These are phyloP conservation scores for Phyllostomus hastatus DNA, from an alignment of 2,113 vertebrate genomes.

Conservation along the genomic window DNA sequence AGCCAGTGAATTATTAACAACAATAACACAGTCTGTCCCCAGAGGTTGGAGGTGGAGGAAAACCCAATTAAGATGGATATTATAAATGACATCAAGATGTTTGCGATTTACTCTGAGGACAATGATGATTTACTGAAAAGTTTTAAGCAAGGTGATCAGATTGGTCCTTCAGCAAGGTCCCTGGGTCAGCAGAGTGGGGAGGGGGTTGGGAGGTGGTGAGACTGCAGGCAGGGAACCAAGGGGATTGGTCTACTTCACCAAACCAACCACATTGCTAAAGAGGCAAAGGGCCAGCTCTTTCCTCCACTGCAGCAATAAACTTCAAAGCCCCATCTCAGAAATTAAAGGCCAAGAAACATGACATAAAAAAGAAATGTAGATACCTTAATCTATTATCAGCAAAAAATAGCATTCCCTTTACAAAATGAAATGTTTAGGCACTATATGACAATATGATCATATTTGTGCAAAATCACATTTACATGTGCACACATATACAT, in stretches of 20 bases:
- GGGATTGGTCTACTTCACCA: not conserved
- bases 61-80: not conserved
- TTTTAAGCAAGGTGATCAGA: not conserved
- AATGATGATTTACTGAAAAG: not conserved
- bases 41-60: not conserved
- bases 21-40: not conserved
- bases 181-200: not conserved
- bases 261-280: not conserved
- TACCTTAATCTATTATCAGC: not conserved
- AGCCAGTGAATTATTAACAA: not conserved
- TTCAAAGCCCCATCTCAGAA: not conserved
- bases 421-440: not conserved
- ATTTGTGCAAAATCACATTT: not conserved
- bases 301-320: not conserved
- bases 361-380: not conserved
- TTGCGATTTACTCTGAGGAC: not conserved
- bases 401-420: not conserved
- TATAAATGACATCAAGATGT: not conserved
- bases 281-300: not conserved
- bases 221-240: not conserved
- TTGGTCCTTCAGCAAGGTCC: not conserved
- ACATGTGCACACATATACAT: not conserved
- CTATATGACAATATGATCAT: not conserved
- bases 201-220: not conserved
- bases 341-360: not conserved